Conservation (phyloP, 1,140 invertebrate genomes). For the Conopomorpha cramerella region DNA sequence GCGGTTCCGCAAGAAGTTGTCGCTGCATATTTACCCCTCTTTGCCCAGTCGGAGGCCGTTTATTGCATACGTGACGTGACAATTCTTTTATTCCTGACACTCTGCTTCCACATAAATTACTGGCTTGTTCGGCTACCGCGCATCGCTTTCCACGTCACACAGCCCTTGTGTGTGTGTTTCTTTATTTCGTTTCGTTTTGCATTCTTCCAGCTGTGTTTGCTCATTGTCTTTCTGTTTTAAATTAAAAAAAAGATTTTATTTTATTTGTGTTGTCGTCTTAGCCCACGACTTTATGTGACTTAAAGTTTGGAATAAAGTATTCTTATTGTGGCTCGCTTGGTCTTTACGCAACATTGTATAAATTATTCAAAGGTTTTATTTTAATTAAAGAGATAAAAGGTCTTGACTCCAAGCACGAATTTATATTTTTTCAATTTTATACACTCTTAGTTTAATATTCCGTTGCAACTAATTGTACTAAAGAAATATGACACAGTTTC, state of each 20-base stretch:
- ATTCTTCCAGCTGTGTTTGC: slow-evolving; percentile 52
- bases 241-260: slow-evolving; percentile 41
- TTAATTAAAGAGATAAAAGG: slow-evolving; percentile 33
- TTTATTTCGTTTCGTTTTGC: slow-evolving; percentile 38
- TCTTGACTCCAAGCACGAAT: slow-evolving; percentile 15
- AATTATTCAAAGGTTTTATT: slow-evolving; percentile 41
- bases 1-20: too few species aligned
- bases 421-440: too few species aligned
- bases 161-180: slow-evolving; percentile 20
- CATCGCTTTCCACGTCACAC: slow-evolving; percentile 21
- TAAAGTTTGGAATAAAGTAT: slow-evolving; percentile 48
- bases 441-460: too few species aligned
- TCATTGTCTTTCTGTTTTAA: slow-evolving; percentile 52
- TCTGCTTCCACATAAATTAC: slow-evolving; percentile 46
- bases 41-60: slow-evolving; percentile 15
- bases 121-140: slow-evolving; percentile 20
- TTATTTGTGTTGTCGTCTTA: slow-evolving; percentile 31
- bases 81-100: slow-evolving; percentile 35
- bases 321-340: slow-evolving; percentile 38
- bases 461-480: too few species aligned
- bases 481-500: too few species aligned
- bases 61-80: slow-evolving; percentile 32
- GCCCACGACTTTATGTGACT: slow-evolving; percentile 54
- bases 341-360: slow-evolving; percentile 47
- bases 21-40: too few species aligned